A percentile compares a stretch with the other conserved stretches of the same genome.
Conservation (phyloP, 2,888 invertebrate species). For the Lomographa bimaculata region DNA sequence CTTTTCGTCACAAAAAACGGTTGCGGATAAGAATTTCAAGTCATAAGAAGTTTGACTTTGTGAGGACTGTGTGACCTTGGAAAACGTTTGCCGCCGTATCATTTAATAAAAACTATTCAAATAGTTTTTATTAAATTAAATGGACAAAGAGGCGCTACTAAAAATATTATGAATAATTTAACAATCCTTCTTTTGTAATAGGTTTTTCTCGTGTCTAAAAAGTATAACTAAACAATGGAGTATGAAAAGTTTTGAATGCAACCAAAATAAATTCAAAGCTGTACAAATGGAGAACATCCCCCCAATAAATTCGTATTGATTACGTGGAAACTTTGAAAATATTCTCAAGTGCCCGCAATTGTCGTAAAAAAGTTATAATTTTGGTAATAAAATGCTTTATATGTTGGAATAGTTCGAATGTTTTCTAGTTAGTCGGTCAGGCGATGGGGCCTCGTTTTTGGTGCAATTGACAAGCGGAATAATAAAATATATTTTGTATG, state of each 20-base stretch:
- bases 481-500: too few relatives aligned
- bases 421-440: constrained; percentile 48
- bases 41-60: too few relatives aligned
- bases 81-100: too few relatives aligned
- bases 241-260: constrained; percentile 13
- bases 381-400: constrained; percentile 29
- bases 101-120: too few relatives aligned
- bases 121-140: neutral
- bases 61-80: too few relatives aligned
- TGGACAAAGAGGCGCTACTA: neutral
- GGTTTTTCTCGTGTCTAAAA: constrained; percentile 9
- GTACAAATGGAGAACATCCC: constrained; percentile 2
- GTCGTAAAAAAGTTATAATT: constrained; percentile 31
- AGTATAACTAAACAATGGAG: constrained; percentile 10
- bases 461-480: constrained; percentile 27
- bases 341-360: constrained; percentile 25
- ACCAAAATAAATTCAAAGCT: constrained; percentile 10
- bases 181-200: constrained; percentile 5
- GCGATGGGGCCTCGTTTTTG: constrained; percentile 31
- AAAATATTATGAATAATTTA: constrained; percentile 1
- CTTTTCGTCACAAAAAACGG: too few relatives aligned
- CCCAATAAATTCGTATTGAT: constrained; percentile 30
- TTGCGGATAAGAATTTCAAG: too few relatives aligned
- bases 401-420: constrained; percentile 41
- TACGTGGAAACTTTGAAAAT: constrained; percentile 28